Conservation (phyloP, 1,140 invertebrate species). For the Camponotus pennsylvanicus region DNA sequence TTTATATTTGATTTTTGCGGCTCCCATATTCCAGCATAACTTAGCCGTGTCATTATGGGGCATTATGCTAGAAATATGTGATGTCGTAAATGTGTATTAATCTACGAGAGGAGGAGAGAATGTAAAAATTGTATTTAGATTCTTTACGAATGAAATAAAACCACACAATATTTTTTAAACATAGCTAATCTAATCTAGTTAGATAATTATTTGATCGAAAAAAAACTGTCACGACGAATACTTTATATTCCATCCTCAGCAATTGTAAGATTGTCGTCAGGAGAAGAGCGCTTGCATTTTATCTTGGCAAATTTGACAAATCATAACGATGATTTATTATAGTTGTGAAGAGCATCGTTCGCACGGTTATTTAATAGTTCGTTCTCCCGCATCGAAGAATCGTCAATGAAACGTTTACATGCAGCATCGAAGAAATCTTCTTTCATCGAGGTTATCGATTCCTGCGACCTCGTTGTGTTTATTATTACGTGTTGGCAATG, state of each 20-base stretch:
- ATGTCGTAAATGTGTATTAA: conserved; percentile 61
- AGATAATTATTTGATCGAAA: too few species aligned
- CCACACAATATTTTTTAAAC: background rate
- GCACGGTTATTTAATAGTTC: background rate
- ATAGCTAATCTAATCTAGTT: too few species aligned
- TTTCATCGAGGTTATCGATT: conserved; percentile 43
- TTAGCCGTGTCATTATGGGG: conserved; percentile 67
- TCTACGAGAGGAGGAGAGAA: background rate
- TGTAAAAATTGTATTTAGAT: background rate
- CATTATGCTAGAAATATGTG: conserved; percentile 80
- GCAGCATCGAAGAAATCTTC: background rate
- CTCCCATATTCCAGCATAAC: conserved; percentile 78
- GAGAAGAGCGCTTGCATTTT: background rate
- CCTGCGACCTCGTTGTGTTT: conserved; percentile 10
- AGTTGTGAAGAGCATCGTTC: background rate
- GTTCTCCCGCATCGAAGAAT: background rate
- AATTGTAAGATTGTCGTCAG: background rate
- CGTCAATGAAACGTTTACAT: background rate
- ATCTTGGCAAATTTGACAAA: background rate
- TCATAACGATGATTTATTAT: background rate
- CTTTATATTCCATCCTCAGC: background rate
- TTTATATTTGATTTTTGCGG: conserved; percentile 17
- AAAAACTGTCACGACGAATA: background rate
- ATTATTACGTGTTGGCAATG: background rate
- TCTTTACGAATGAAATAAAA: background rate